Evolutionary conservation across 92 coral and sea anemone species (phyloP).

Genomic region (Diadumene lineata): DNA sequence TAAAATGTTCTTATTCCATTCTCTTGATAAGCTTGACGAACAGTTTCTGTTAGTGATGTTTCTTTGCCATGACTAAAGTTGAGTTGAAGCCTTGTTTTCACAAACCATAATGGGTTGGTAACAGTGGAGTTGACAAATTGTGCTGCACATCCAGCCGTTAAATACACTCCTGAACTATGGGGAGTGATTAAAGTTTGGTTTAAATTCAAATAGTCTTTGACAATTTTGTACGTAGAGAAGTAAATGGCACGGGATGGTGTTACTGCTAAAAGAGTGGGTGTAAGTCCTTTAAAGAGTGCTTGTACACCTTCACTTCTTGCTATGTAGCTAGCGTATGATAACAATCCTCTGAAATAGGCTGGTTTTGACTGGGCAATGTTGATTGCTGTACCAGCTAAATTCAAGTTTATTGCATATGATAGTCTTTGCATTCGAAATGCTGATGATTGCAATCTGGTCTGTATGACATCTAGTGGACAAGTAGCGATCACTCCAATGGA

Average conservation of each 20-base stretch:
- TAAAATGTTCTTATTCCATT: constrained; percentile 93
- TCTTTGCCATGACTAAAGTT: constrained; percentile 55
- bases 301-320: constrained; percentile 73
- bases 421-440: constrained; percentile 75
- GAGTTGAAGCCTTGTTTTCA: constrained; percentile 90
- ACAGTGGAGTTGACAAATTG: constrained; percentile 76
- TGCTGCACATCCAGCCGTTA: constrained; percentile 81
- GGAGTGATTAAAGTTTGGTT: constrained; percentile 50
- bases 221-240: constrained; percentile 73
- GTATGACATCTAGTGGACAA: constrained; percentile 91
- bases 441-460: constrained; percentile 94
- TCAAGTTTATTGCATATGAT: constrained; percentile 31
- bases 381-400: constrained; percentile 27
- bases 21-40: constrained; percentile 66
- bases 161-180: constrained; percentile 60
- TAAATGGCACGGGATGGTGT: constrained; percentile 92
- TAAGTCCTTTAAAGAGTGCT: constrained; percentile 84
- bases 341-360: constrained; percentile 52
- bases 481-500: constrained; percentile 81
- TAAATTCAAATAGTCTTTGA: constrained; percentile 62
- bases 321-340: constrained; percentile 77
- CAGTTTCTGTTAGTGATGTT: constrained; percentile 46
- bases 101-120: constrained; percentile 94
- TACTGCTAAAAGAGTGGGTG: constrained; percentile 80
- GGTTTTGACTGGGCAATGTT: constrained; percentile 27